Conservation (phyloP, 2,113 vertebrate genomes). For the Onychorhynchus coronatus region DNA sequence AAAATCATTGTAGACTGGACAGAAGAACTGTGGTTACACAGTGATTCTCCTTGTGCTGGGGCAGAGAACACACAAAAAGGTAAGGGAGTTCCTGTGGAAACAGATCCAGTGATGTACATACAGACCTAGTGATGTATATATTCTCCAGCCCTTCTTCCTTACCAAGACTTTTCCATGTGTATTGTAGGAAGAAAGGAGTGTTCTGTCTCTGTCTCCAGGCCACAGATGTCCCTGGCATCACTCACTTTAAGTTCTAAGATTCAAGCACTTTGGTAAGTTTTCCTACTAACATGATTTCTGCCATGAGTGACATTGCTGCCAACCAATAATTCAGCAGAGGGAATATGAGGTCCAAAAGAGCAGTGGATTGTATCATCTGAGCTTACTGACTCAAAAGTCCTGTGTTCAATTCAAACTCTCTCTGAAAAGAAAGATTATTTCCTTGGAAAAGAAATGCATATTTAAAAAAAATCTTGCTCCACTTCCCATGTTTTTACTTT, state of each 20-base stretch:
- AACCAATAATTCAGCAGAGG: not conserved
- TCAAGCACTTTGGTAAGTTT: not conserved
- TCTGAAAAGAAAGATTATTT: not conserved
- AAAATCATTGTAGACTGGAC: not conserved
- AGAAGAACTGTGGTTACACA: not conserved
- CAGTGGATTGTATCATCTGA: not conserved
- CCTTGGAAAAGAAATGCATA: not conserved
- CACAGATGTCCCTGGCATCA: not conserved
- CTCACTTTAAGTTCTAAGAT: not conserved
- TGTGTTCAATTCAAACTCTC: not conserved
- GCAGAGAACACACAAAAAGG: not conserved
- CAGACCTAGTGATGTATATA: not conserved
- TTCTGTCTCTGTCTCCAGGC: not conserved
- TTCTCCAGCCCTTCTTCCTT: not conserved
- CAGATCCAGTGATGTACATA: not conserved
- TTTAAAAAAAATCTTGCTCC: not conserved
- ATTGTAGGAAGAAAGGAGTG: not conserved
- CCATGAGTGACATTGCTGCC: not conserved
- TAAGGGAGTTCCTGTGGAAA: not conserved
- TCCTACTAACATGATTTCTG: not conserved
- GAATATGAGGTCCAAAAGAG: not conserved
- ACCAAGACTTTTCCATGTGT: not conserved
- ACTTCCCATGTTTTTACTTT: conserved; percentile 4
- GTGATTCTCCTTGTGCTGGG: not conserved
- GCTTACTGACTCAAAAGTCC: not conserved